Evolutionary conservation across 2,888 invertebrate species (phyloP), one percentile per base, ranked within the genome.

Genomic region (Leptopterna dolabrata): DNA sequence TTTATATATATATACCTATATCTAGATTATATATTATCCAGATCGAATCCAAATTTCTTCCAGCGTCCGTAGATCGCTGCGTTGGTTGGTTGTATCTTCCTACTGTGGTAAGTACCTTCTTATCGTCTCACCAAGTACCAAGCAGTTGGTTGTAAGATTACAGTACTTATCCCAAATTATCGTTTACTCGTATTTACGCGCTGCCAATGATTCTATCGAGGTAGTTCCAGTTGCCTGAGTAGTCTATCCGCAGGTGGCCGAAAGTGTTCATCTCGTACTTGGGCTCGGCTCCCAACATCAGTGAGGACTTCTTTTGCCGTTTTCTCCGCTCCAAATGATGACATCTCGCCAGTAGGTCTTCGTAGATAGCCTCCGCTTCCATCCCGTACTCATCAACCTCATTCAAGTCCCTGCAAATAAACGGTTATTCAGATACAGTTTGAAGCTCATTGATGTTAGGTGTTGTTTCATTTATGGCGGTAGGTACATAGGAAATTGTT

Each of bases 221-320:
- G 76, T 90, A 90, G 81, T 89, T 90, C 91, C 91, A 91, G 84
- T 90, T 91, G 88, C 89, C 89, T 13, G 90, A 90, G 87, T 91
- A 91, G 90, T 91, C 91, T 86, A 91, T 91, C 89, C 91, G 90
- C 84, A 91, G 90, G 88, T 91, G 91, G 24, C 91, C 91, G 89
- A 91, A 90, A 87, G 91, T 91, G 90, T 91, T 91, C 89, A 91
- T 90, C 14, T 90, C 90, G 87, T 90, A 90, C 16, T 86, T 86
- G 36, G 82, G 78, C 9, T 87, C 80, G 7, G 45, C 24, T 14
- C 63, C 29, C 19, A 80, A 51, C 27, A 41, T 24, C 1, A 45
- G n/a, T 0, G 76, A 85, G 4, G 78, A 7, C 29, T 24, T 29
- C 29, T 76, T 76, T 14, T 19, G 24, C 29, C 36, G n/a, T 45